Evolutionary conservation across 1,140 invertebrate species (phyloP).

Genomic region (Eriocheir sinensis): DNA sequence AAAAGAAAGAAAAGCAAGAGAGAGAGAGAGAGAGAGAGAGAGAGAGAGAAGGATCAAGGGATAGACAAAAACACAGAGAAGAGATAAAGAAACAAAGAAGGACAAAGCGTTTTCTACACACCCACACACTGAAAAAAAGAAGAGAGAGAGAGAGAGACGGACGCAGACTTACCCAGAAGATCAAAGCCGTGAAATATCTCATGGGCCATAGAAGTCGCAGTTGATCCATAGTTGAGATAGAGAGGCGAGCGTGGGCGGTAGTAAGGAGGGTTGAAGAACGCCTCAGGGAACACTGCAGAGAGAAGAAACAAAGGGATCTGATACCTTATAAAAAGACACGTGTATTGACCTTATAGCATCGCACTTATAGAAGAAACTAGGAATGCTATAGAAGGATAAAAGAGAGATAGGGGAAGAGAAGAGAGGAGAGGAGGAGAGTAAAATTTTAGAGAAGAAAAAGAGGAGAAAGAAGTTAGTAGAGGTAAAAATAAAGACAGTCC

Average conservation of each 20-base stretch:
- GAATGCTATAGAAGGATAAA: too few relatives aligned
- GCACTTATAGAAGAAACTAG: too few relatives aligned
- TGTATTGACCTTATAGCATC: too few relatives aligned
- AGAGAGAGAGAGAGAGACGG: slow-evolving; percentile 9
- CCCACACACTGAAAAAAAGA: neutral
- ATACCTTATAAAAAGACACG: too few relatives aligned
- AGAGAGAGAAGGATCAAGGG: neutral
- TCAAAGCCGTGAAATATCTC: slow-evolving; percentile 65
- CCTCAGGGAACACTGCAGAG: slow-evolving; percentile 66
- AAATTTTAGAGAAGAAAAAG: too few relatives aligned
- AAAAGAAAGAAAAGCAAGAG: neutral
- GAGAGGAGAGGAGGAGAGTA: too few relatives aligned
- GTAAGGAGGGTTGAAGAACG: slow-evolving; percentile 65
- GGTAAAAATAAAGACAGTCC: too few relatives aligned
- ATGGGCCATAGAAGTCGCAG: slow-evolving; percentile 57
- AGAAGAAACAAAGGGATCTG: too few relatives aligned
- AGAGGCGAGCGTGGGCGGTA: slow-evolving; percentile 41
- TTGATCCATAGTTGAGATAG: slow-evolving; percentile 67
- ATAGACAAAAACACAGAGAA: neutral
- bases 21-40: slow-evolving; percentile 44
- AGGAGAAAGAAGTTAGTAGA: too few relatives aligned
- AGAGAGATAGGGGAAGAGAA: too few relatives aligned
- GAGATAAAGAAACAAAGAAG: neutral
- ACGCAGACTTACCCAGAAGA: slow-evolving; percentile 40
- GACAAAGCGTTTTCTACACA: too few relatives aligned